Base-by-base conservation (phyloP, 1,140 invertebrate species). In the Drosophila lacteicornis region DNA sequence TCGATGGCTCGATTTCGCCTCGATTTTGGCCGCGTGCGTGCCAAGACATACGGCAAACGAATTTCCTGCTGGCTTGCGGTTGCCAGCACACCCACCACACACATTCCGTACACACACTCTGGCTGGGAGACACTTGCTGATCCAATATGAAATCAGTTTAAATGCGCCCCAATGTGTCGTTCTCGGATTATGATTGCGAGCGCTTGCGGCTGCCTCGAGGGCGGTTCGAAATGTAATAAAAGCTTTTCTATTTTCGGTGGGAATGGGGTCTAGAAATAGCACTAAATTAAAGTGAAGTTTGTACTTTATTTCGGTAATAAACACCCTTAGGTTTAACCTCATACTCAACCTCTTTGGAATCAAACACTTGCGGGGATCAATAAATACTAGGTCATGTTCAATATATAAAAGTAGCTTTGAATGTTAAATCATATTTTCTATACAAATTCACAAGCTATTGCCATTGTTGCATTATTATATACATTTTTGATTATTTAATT, bases 131-230 rank as follows among this genome's bases (percentile, higher is more conserved):
- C 53, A 61, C 49, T 51, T 76, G 42, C 83, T 65, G 75, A 77
- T 67, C 74, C 69, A 79, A 79, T 90, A 90, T 81, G 67, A 88
- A 88, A 90, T 88, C 85, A 70, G 79, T 90, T 88, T 85, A 88
- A 88, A 90, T 90, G 79, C 55, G 85, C 85, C 86, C 86, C 85
- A 81, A 90, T 90, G 86, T 90, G 85, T 90, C 75, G 85, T 82
- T 81, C 80, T 63, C 75, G 70, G 70, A 79, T 88, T 85, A 91
- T 91, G 85, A 85, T 85, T 74, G 60, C 74, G 59, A 85, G 59
- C 67, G 56, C 30, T 81, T 71, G 46, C 33, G 22, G 62, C 25
- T 68, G 62, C 49, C 53, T 25, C 60, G 71, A 75, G 74, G 75
- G 65, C 19, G 38, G 40, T n/a, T 76, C 9, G 17, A 42, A 58